Conservation (phyloP, 2,888 invertebrate species). For the Chironomus riparius region DNA sequence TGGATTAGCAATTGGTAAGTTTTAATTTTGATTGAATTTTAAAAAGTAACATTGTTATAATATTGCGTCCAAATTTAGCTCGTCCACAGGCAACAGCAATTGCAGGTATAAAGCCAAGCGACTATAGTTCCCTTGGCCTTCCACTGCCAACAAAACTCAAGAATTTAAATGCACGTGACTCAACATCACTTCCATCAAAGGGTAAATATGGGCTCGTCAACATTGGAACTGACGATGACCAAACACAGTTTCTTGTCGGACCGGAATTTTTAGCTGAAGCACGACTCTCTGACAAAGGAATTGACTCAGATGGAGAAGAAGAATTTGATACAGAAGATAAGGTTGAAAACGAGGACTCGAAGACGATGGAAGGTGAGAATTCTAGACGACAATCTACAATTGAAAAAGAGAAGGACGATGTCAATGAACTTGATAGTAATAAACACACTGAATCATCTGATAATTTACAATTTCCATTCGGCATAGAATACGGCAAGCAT, state of each 20-base stretch:
- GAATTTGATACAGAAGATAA: constrained; percentile 13
- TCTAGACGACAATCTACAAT: not conserved
- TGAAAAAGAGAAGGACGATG: not conserved
- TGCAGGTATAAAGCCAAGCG: constrained; percentile 51
- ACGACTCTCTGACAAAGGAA: not conserved
- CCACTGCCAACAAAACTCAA: constrained; percentile 30
- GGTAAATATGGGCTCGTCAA: constrained; percentile 27
- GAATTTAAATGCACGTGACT: not conserved
- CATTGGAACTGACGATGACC: constrained; percentile 5
- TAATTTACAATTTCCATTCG: constrained; percentile 41
- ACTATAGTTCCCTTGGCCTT: constrained; percentile 39
- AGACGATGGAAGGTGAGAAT: no score
- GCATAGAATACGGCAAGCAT: constrained; percentile 36
- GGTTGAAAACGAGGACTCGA: not conserved
- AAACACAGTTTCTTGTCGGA: constrained; percentile 23
- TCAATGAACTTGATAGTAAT: constrained; percentile 12
- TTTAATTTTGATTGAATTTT: not conserved
- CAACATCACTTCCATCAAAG: constrained; percentile 4
- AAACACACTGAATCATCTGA: constrained; percentile 34
- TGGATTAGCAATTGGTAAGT: constrained; percentile 52
- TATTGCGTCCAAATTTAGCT: constrained; percentile 33
- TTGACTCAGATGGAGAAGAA: not conserved
- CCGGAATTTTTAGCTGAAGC: constrained; percentile 24
- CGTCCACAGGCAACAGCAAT: constrained; percentile 65
- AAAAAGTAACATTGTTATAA: not conserved